Conservation (phyloP, 2,797 vertebrate genomes). For the Cuniculus paca region DNA sequence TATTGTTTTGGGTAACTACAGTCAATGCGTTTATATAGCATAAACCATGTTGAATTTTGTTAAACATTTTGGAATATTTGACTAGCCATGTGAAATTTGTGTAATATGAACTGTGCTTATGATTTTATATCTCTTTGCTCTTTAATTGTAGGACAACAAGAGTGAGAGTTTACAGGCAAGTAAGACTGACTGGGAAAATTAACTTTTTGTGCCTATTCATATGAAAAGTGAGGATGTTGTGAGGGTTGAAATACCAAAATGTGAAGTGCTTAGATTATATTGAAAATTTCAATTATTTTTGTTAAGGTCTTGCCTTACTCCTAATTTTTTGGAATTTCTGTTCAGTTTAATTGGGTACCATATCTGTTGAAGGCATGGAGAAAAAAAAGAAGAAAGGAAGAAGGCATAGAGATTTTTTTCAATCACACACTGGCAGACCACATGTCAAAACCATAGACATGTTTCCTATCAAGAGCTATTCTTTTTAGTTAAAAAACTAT, state of each 20-base stretch:
- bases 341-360: not conserved
- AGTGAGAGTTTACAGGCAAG: not conserved
- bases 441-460: not conserved
- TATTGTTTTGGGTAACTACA: not conserved
- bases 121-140: not conserved
- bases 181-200: not conserved
- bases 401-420: not conserved
- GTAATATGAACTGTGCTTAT: not conserved
- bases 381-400: not conserved
- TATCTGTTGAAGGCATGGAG: not conserved
- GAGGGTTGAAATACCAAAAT: not conserved
- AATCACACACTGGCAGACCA: not conserved
- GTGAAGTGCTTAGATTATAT: not conserved
- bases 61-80: constrained; percentile 44
- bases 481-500: not conserved
- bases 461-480: not conserved
- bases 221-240: not conserved
- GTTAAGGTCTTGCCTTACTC: not conserved
- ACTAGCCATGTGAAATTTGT: not conserved
- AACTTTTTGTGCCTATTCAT: not conserved
- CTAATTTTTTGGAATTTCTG: constrained; percentile 21
- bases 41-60: not conserved
- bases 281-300: constrained; percentile 19
- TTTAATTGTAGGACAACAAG: constrained; percentile 7
- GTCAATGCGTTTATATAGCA: not conserved